Base-by-base conservation (phyloP, 2,888 invertebrate genomes). In the Chaetogeoica ovagalla region DNA sequence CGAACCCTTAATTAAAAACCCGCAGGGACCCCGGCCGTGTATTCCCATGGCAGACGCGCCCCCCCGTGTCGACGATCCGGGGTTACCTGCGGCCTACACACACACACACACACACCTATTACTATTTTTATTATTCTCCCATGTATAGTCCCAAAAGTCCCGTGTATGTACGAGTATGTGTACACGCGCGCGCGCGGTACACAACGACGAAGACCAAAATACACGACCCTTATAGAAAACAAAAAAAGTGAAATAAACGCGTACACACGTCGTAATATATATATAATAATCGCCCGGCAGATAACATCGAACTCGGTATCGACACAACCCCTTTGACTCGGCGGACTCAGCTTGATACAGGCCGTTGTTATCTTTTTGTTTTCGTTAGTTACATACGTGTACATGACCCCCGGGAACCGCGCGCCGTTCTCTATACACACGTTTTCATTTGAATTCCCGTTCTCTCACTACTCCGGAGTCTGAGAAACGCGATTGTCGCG, bases 321-420 rank as follows among this genome's bases (percentile, higher is more conserved):
- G 79, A 79, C 79, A 71, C 79, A 71, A 79, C 79, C 79, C 79
- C 57, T 79, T 79, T 79, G 70, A 71, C 70, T 71, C 21, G n/a
- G 43, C 76, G 76, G 69, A 79, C 79, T 39, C 79, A 79, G 79
- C 79, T 79, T 79, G 79, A 79, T 79, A 79, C 79, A 71, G 71
- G 63, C 79, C 79, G 71, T 71, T 79, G 71, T 79, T n/a, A n/a
- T n/a, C n/a, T n/a, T 71, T 71, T 79, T 71, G 79, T 79, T 79
- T 79, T 71, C 71, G 70, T 63, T 19, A 23, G 21, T 60, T 55
- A 17, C n/a, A 15, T n/a, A 59, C 43, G 43, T 8, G 19, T 30
- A 55, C n/a, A 79, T 79, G 79, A 71, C 79, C 63, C 48, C 63
- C 63, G 71, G 79, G 79, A 71, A 43, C 43, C 6, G 63, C 70